Conservation (phyloP, 2,888 invertebrate genomes). For the Autographa gamma region DNA sequence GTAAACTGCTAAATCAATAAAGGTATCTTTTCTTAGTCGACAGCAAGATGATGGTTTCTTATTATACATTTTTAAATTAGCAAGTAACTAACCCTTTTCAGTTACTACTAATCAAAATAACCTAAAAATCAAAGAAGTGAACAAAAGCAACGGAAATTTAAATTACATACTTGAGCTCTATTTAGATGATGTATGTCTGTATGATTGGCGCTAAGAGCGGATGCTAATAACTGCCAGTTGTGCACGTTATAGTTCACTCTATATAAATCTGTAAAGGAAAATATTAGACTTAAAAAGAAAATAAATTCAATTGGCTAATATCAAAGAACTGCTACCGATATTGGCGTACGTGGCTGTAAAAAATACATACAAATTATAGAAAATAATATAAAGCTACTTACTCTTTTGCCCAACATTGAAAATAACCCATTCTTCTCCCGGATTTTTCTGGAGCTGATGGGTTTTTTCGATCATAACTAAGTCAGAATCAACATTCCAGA, state of each 20-base stretch:
- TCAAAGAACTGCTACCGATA: too few relatives aligned
- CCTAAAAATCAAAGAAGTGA: background rate
- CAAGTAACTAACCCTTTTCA: too few relatives aligned
- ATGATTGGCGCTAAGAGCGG: constrained; percentile 73
- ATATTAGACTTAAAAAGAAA: background rate
- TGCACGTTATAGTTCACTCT: constrained; percentile 90
- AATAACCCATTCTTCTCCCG: constrained; percentile 88
- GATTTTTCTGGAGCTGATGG: constrained; percentile 62
- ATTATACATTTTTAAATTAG: too few relatives aligned
- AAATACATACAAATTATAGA: too few relatives aligned
- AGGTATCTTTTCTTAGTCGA: too few relatives aligned
- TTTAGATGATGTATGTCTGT: constrained; percentile 90
- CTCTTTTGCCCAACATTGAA: constrained; percentile 90
- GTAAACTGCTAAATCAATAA: background rate
- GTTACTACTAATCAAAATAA: too few relatives aligned
- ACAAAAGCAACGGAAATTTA: background rate
- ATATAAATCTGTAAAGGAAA: constrained; percentile 88
- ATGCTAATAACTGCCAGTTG: constrained; percentile 87
- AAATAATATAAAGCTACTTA: constrained; percentile 61
- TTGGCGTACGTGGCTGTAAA: background rate
- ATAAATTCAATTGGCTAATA: too few relatives aligned
- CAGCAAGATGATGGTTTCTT: too few relatives aligned
- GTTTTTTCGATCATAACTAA: constrained; percentile 68
- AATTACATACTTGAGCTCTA: constrained; percentile 90
- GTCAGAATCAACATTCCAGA: constrained; percentile 73